Evolutionary conservation across 2,797 vertebrate genomes (phyloP).

Genomic region (Pteronotus mesoamericanus): DNA sequence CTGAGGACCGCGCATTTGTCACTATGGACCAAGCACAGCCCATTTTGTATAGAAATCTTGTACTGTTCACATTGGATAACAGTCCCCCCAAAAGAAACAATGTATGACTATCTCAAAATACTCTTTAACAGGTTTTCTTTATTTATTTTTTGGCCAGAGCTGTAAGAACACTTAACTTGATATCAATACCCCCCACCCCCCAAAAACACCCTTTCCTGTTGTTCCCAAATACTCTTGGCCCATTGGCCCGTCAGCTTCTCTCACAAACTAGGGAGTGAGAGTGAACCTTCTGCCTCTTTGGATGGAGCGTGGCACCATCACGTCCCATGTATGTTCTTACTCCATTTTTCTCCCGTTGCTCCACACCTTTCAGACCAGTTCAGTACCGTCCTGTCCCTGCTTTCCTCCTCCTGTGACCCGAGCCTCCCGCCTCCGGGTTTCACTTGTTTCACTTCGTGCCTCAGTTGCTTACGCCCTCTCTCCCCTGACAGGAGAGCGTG

Average conservation of each 20-base stretch:
- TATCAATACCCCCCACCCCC: too few species aligned
- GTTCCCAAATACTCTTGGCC: not conserved
- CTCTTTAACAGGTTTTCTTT: not conserved
- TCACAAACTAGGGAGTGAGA: not conserved
- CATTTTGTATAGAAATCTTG: not conserved
- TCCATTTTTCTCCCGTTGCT: not conserved
- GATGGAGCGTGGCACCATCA: not conserved
- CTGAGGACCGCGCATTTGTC: not conserved
- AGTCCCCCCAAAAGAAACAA: not conserved
- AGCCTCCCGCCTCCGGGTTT: not conserved
- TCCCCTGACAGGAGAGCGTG: not conserved
- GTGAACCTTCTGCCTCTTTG: not conserved
- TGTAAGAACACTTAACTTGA: not conserved
- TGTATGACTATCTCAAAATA: not conserved
- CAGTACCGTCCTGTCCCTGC: not conserved
- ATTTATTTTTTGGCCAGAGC: not conserved
- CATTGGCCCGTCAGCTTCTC: not conserved
- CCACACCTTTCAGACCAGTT: not conserved
- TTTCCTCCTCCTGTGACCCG: not conserved
- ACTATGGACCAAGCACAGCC: not conserved
- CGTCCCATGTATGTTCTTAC: accelerated
- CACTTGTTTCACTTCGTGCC: not conserved
- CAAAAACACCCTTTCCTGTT: not conserved
- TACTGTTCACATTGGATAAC: not conserved
- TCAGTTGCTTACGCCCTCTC: accelerated